Evolutionary conservation across 2,113 vertebrate genomes (phyloP).

Genomic region (Oncorhynchus kisutch): DNA sequence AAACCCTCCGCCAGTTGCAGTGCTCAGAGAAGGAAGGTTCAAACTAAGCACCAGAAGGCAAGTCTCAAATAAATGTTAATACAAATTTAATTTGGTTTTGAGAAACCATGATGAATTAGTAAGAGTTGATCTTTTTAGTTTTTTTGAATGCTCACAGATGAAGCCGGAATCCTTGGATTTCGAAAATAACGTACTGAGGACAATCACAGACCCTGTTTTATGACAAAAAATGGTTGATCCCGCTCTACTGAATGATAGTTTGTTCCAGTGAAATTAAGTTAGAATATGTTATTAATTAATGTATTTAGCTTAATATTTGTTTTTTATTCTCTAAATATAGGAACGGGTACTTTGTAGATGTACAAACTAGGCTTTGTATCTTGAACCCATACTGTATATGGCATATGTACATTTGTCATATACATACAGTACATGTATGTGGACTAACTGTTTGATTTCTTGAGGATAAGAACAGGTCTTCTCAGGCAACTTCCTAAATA

Average conservation of each 20-base stretch:
- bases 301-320: too few species aligned
- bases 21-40: not conserved
- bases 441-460: too few species aligned
- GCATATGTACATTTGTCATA: too few species aligned
- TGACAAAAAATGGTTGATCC: not conserved
- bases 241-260: not conserved
- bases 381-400: too few species aligned
- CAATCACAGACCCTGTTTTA: too few species aligned
- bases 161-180: not conserved
- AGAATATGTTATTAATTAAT: too few species aligned
- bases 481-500: too few species aligned
- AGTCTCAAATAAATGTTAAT: constrained; percentile 25
- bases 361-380: too few species aligned
- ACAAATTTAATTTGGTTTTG: constrained; percentile 36
- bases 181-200: not conserved
- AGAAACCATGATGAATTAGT: constrained; percentile 32
- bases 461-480: too few species aligned
- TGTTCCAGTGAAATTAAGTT: too few species aligned
- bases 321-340: too few species aligned
- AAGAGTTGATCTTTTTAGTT: not conserved
- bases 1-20: not conserved
- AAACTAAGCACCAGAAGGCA: constrained; percentile 15
- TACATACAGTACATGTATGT: not conserved
- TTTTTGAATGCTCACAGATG: not conserved
- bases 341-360: not conserved